phyloP scores from a whole-genome alignment of 1,140 invertebrate species.

The Drosophila seguyi region DNA sequence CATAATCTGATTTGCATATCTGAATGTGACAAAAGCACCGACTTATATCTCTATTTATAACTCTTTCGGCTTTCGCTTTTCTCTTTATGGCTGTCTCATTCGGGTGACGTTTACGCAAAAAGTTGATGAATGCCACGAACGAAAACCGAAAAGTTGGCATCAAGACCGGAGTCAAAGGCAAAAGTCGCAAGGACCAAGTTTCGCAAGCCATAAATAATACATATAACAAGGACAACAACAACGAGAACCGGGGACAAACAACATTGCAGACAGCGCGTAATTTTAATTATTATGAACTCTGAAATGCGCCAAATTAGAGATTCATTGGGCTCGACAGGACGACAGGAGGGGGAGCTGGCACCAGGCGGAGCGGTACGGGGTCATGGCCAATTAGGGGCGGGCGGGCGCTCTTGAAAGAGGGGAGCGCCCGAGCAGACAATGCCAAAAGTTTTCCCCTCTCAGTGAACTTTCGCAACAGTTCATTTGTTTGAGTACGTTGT shows the following conservation, averaged over 20 bases:
- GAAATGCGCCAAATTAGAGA: slow-evolving; percentile 76
- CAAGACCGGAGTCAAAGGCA: slow-evolving; percentile 71
- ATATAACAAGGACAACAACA: slow-evolving; percentile 65
- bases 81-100: slow-evolving; percentile 13
- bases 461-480: slow-evolving; percentile 70
- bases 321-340: slow-evolving; percentile 60
- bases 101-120: slow-evolving; percentile 49
- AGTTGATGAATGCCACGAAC: slow-evolving; percentile 75
- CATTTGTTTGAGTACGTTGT: slow-evolving; percentile 36
- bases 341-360: slow-evolving; percentile 5
- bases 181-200: slow-evolving; percentile 64
- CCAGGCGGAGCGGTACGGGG: neutral
- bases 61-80: neutral
- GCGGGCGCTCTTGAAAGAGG: neutral
- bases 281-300: slow-evolving; percentile 81
- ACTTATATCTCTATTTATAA: slow-evolving; percentile 34
- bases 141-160: slow-evolving; percentile 67
- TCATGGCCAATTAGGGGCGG: slow-evolving; percentile 21
- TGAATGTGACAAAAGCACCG: slow-evolving; percentile 44
- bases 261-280: slow-evolving; percentile 72
- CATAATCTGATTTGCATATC: slow-evolving; percentile 28
- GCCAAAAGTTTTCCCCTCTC: slow-evolving; percentile 56
- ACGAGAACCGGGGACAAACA: slow-evolving; percentile 37
- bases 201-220: slow-evolving; percentile 68
- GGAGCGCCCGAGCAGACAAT: slow-evolving; percentile 45